Evolutionary conservation across 2,113 vertebrate species (phyloP), one percentile per base, ranked within the genome.

Genomic region (Hyperopisus bebe): DNA sequence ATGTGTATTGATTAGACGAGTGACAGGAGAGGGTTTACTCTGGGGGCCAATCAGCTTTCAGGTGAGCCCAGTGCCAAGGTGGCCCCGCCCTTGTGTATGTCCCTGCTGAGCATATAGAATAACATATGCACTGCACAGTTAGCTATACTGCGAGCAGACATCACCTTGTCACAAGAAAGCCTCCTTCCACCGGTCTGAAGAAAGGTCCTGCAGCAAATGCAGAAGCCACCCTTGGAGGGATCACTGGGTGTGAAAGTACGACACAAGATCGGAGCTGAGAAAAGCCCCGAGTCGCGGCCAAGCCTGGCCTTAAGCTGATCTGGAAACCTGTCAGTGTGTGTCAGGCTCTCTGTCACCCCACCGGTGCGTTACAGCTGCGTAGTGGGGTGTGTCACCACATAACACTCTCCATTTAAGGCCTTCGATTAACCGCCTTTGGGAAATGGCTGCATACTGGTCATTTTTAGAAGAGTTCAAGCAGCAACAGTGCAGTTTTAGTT

Each of bases 281-380:
- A 90, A 93, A 91, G 88, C 46, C 82, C 58, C 70, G 83, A 55
- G 90, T 93, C 77, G 1, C 13, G 91, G 95, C 91, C 89, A 66
- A 88, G 90, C 93, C 89, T 90, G 90, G 93, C 90, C 91, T 90
- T 92, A 89, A 93, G 91, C 91, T 93, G 91, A 94, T 94, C 93
- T 94, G 92, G 95, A 92, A 93, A 84, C 91, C 91, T 94, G 94
- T 95, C 95, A 94, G 91, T 92, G 93, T 89, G 90, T 93, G 94
- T 95, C 92, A 94, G 74, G 83, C 82, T 58, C 80, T 31, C 66
- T 86, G 88, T 87, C 91, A 88, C 89, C 88, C 66, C 50, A 47
- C 80, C 89, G 77, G 92, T 94, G 93, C 91, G 93, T 94, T 93
- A 92, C 50, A 90, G 92, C 90, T 90, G 90, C 90, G 3, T n/a